Percentiles rank a stretch among this genome's conserved stretches.
phyloP scores from a whole-genome alignment of 2,888 invertebrate genomes.

The Malthinus flaveolus region DNA sequence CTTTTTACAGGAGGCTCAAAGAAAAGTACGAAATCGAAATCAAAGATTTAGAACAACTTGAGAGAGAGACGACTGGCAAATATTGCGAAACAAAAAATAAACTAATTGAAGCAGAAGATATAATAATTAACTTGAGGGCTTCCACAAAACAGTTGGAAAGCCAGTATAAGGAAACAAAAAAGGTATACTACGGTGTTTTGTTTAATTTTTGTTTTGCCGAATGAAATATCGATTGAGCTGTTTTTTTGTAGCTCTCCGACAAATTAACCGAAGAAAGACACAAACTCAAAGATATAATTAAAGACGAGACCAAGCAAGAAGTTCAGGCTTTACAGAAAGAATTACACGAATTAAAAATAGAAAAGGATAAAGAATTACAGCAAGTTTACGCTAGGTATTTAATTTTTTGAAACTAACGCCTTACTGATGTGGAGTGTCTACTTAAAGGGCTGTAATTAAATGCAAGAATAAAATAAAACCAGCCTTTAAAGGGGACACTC shows the following conservation, averaged over 20 bases:
- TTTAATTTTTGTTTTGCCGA: neutral
- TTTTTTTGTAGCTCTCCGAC: slow-evolving; percentile 53
- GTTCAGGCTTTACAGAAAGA: slow-evolving; percentile 66
- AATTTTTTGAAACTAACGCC: neutral
- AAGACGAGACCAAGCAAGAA: slow-evolving; percentile 65
- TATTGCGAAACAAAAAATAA: slow-evolving; percentile 69
- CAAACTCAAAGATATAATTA: slow-evolving; percentile 61
- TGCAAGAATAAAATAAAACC: too few species aligned
- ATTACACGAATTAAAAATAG: slow-evolving; percentile 60
- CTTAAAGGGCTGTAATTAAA: too few species aligned
- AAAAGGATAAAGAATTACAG: slow-evolving; percentile 75
- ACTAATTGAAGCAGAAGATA: slow-evolving; percentile 67
- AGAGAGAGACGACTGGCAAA: slow-evolving; percentile 67
- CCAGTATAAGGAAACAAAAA: slow-evolving; percentile 66
- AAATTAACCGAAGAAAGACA: slow-evolving; percentile 61
- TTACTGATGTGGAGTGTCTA: too few species aligned
- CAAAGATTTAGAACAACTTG: slow-evolving; percentile 66
- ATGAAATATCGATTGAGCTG: neutral
- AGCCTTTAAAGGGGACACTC: too few species aligned
- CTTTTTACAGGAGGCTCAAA: slow-evolving; percentile 65
- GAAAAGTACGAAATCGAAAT: slow-evolving; percentile 78
- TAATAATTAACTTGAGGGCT: slow-evolving; percentile 60
- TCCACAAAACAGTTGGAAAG: slow-evolving; percentile 67
- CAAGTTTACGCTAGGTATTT: slow-evolving; percentile 77
- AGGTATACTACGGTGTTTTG: slow-evolving; percentile 57